Base-by-base conservation (phyloP, 2,113 vertebrate genomes). In the Anarrhichthys ocellatus region DNA sequence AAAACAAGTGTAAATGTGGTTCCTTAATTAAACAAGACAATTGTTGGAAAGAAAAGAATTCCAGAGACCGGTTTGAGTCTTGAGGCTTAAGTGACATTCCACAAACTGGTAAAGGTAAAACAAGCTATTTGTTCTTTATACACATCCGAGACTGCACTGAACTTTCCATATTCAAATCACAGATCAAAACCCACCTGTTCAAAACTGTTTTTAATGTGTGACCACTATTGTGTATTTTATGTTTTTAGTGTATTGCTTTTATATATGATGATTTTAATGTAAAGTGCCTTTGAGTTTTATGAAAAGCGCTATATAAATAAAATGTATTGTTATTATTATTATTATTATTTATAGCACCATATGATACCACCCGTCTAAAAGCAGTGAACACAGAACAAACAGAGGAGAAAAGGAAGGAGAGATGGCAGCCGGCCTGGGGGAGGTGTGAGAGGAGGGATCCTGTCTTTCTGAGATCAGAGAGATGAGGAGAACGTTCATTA, bases 381-480 rank as follows among this genome's bases (percentile, higher is more conserved):
- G 48, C 48, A 22, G 48, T 20, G 48, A 52, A 52, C 48, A 52
- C 48, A 52, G 6, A 74, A 27, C 18, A 59, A 24, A 52, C n/a
- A 36, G 56, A 36, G 14, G 24, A 50, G 29, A 54, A 48, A 61
- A 59, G 36, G 71, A 70, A 5, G 13, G 34, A 42, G 42, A 5
- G 42, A 46, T 6, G 36, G 42, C 42, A 66, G 69, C 24, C 11
- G 22, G 65, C 36, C 71, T 54, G 62, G 34, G 71, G 74, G 64
- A 75, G 29, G 58, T 15, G 66, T 24, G 29, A 44, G 70, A 81
- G 78, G 50, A 67, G 61, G 14, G 67, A 63, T 82, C 69, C 29
- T 67, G 75, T 84, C 63, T 65, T 6, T 64, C 54, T 63, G 52
- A 78, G 34, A 56, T 62, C n/a, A 24, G 32, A 71, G 62, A 83